Percentiles rank a stretch among this genome's conserved stretches.
These are phyloP conservation scores for Mastigias papua DNA, from an alignment of 30 jellyfish, hydroid and myxozoan genomes.

Conservation along the genomic window DNA sequence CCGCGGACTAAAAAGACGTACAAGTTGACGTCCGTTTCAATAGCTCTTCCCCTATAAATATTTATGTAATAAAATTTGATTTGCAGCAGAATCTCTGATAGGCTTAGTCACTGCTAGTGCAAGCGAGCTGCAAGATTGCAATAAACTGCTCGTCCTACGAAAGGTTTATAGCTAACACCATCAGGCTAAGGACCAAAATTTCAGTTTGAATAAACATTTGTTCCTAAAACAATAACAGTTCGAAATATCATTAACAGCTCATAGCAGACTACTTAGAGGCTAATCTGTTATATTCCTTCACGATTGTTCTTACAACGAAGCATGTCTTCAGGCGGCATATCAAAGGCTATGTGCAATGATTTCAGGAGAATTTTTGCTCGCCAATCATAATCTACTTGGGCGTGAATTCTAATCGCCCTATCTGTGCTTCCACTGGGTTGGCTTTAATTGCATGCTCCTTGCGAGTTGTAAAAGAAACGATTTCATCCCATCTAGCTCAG, in stretches of 20 bases:
- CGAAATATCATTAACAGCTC: slow-evolving; percentile 91
- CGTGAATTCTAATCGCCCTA: slow-evolving; percentile 49
- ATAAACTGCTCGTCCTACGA: background rate
- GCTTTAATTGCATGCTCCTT: slow-evolving; percentile 3
- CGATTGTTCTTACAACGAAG: slow-evolving; percentile 56
- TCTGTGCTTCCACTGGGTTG: slow-evolving; percentile 8
- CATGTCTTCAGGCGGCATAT: slow-evolving; percentile 69
- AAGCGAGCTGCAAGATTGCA: background rate
- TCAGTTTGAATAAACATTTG: slow-evolving; percentile 79
- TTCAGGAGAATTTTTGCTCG: slow-evolving; percentile 72
- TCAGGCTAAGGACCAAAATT: background rate
- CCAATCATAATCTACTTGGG: slow-evolving; percentile 63
- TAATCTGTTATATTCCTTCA: slow-evolving; percentile 79
- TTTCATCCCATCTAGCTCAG: background rate
- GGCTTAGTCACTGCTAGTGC: background rate
- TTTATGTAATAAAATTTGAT: no score
- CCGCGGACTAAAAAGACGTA: slow-evolving; percentile 66
- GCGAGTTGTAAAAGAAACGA: slow-evolving; percentile 7
- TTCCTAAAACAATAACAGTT: slow-evolving; percentile 75
- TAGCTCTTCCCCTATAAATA: background rate
- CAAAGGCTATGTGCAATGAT: slow-evolving; percentile 62
- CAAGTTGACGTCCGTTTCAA: background rate
- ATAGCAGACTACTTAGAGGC: slow-evolving; percentile 75
- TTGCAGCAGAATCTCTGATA: background rate
- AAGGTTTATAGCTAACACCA: background rate